These are phyloP conservation scores for Sterna hirundo DNA, from an alignment of 2,113 vertebrate species.

Conservation along the genomic window DNA sequence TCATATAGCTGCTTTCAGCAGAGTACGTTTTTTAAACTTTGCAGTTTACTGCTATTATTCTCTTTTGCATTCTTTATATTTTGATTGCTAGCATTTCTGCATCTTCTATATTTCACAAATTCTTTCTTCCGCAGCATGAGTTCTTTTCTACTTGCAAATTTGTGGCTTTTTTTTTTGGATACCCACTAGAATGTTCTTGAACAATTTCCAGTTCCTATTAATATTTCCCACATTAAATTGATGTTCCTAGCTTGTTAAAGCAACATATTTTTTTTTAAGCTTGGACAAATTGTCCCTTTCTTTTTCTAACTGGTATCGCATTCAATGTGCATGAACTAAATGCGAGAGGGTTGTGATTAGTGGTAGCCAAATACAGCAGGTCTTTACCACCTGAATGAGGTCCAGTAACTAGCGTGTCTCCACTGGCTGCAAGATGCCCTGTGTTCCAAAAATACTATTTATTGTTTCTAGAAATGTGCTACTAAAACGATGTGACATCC, in stretches of 20 bases:
- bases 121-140: not conserved
- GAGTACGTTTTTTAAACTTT: not conserved
- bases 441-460: not conserved
- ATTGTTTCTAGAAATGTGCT: not conserved
- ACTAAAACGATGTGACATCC: not conserved
- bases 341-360: not conserved
- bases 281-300: conserved; percentile 44
- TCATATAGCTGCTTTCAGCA: not conserved
- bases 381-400: not conserved
- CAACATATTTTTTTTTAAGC: not conserved
- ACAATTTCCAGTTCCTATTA: conserved; percentile 60
- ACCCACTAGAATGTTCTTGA: conserved; percentile 55
- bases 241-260: conserved; percentile 9
- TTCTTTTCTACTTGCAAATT: not conserved
- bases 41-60: not conserved
- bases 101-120: not conserved
- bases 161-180: not conserved
- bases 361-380: not conserved
- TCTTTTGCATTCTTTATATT: not conserved
- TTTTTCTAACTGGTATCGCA: not conserved
- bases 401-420: not conserved
- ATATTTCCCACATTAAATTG: conserved; percentile 50
- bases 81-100: not conserved
- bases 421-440: not conserved
- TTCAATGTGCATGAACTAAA: not conserved